Conservation (phyloP, 2,113 vertebrate genomes). For the Lycocorax pyrrhopterus region DNA sequence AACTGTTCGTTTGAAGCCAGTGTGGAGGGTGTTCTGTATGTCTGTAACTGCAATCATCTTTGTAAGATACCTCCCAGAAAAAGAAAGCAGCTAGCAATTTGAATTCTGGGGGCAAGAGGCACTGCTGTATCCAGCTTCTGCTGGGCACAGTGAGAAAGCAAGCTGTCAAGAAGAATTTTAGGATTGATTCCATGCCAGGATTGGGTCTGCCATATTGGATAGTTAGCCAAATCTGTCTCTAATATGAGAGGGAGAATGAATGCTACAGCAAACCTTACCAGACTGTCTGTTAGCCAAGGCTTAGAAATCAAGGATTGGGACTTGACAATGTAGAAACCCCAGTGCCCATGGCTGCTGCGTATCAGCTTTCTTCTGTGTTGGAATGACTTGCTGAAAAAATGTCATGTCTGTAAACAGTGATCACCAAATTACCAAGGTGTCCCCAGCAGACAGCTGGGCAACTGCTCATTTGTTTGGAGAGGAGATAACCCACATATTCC, state of each 20-base stretch:
- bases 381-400: not conserved
- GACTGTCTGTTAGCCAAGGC: not conserved
- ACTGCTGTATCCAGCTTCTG: not conserved
- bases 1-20: conserved; percentile 5
- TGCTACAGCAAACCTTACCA: not conserved
- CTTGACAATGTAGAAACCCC: not conserved
- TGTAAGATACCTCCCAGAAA: not conserved
- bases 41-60: not conserved
- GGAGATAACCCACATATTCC: not conserved
- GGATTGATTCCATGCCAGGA: not conserved
- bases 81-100: not conserved
- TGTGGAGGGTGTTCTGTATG: not conserved
- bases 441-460: not conserved
- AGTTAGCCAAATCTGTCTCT: not conserved
- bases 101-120: not conserved
- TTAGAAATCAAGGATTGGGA: not conserved
- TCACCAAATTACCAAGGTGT: not conserved
- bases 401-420: not conserved
- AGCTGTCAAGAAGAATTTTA: not conserved
- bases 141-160: not conserved
- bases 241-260: not conserved
- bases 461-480: not conserved
- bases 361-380: not conserved
- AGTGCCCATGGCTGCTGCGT: accelerated
- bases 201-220: not conserved